Evolutionary conservation across 2,113 vertebrate species (phyloP).

Genomic region (Hiodon alosoides): DNA sequence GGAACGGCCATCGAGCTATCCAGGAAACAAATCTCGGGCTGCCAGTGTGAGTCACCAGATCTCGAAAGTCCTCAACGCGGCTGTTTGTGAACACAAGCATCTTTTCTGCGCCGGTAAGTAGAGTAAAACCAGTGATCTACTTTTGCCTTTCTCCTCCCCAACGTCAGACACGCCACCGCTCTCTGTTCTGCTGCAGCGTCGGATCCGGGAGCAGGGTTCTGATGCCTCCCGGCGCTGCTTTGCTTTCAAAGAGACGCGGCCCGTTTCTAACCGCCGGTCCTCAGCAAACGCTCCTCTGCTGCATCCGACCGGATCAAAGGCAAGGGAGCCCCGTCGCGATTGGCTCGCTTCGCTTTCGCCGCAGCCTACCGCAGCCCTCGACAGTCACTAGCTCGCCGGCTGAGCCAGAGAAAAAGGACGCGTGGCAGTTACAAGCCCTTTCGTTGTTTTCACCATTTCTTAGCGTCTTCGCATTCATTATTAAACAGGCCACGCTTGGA

Average conservation of each 20-base stretch:
- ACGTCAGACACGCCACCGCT: no score
- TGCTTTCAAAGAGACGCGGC: conserved; percentile 34
- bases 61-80: no score
- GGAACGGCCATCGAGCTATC: no score
- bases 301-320: conserved; percentile 51
- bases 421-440: background rate
- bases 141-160: no score
- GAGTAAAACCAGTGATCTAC: no score
- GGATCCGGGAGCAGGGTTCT: no score
- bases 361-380: conserved; percentile 30
- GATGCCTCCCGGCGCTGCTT: background rate
- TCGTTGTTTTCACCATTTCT: conserved; percentile 1
- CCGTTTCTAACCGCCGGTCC: background rate
- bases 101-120: no score
- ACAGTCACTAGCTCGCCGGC: background rate
- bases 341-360: conserved; percentile 45
- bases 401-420: background rate
- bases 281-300: background rate
- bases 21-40: no score
- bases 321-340: conserved; percentile 46
- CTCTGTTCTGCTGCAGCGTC: no score
- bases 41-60: no score
- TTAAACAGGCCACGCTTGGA: conserved; percentile 10
- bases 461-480: conserved; percentile 5
- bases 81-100: no score